Base-by-base conservation (phyloP, 2,888 invertebrate genomes). In the Stenurella melanura region DNA sequence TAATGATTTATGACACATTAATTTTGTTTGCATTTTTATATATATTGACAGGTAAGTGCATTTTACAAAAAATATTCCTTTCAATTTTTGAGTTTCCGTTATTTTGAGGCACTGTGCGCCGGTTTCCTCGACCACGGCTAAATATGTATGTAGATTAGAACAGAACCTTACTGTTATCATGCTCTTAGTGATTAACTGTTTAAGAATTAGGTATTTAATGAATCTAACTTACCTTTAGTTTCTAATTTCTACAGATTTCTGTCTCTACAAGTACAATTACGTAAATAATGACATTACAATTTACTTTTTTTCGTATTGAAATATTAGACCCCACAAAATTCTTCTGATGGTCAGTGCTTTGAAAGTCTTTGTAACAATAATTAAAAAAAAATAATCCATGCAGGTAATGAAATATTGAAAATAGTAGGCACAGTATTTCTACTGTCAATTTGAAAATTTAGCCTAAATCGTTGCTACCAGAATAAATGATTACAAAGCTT, bases 21-120 rank as follows among this genome's bases (percentile, higher is more conserved):
- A 17, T 70, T 26, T 17, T 26, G 6, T 26, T 19, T 18, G n/a
- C 18, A 2, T 18, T 57, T 10, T 10, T 70, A 10, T 12, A 34
- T 7, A 26, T 58, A 10, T 42, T 58, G 7, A 26, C 15, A 58
- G 38, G 69, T 70, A 34, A 70, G 69, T 70, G 50, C 1, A 15
- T 50, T 50, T 50, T 50, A 50, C n/a, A 50, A 50, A 11, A 42
- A 12, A 0, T 34, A 7, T 34, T 34, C 5, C n/a, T n/a, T 34
- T 9, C 7, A 34, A 34, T 34, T 6, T 34, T 34, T 34, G 3
- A 9, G 30, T 34, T 9, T 34, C 3, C 9, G 7, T 34, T 34
- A 6, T 34, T 34, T 34, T 34, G 30, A 34, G 30, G 7, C 7
- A 34, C 30, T 26, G n/a, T n/a, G n/a, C n/a, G n/a, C 21, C 4